Evolutionary conservation across 2,888 invertebrate genomes (phyloP).

Genomic region (Parelbella ahira): DNA sequence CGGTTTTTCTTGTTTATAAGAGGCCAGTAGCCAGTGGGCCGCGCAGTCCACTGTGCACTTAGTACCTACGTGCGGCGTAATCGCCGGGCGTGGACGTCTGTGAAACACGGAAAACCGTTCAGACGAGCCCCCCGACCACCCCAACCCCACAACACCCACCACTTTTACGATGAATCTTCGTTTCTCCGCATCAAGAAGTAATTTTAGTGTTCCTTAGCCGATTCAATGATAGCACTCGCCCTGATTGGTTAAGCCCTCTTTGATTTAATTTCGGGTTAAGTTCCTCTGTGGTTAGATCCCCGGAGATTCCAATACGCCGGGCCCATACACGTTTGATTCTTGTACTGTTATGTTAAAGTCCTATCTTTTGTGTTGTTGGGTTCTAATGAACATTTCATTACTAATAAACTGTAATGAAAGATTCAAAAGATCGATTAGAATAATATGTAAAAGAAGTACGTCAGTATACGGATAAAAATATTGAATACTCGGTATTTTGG

Average conservation of each 20-base stretch:
- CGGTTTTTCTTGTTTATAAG: slow-evolving; percentile 77
- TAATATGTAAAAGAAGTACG: too few species aligned
- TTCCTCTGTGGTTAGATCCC: slow-evolving; percentile 54
- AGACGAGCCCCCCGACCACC: slow-evolving; percentile 53
- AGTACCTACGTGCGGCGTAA: slow-evolving; percentile 69
- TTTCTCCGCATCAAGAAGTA: slow-evolving; percentile 81
- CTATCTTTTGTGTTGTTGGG: slow-evolving; percentile 6
- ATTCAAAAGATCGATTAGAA: too few species aligned
- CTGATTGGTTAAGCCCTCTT: slow-evolving; percentile 79
- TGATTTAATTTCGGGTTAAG: slow-evolving; percentile 81
- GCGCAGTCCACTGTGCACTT: slow-evolving; percentile 46
- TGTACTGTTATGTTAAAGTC: slow-evolving; percentile 31
- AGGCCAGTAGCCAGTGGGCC: slow-evolving; percentile 66
- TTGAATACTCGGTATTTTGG: too few species aligned
- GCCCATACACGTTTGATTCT: too few species aligned
- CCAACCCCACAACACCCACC: slow-evolving; percentile 53
- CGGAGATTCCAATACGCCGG: too few species aligned
- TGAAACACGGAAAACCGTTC: slow-evolving; percentile 79
- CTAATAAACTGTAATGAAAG: too few species aligned
- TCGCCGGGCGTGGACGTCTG: slow-evolving; percentile 70
- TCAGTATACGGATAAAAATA: too few species aligned
- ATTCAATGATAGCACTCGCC: slow-evolving; percentile 80
- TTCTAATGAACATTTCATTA: slow-evolving; percentile 7
- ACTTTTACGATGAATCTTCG: slow-evolving; percentile 81
- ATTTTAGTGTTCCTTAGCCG: slow-evolving; percentile 80